Evolutionary conservation across 2,113 vertebrate genomes (phyloP), one percentile per base, ranked within the genome.

Genomic region (Epinephelus cyanopodus): DNA sequence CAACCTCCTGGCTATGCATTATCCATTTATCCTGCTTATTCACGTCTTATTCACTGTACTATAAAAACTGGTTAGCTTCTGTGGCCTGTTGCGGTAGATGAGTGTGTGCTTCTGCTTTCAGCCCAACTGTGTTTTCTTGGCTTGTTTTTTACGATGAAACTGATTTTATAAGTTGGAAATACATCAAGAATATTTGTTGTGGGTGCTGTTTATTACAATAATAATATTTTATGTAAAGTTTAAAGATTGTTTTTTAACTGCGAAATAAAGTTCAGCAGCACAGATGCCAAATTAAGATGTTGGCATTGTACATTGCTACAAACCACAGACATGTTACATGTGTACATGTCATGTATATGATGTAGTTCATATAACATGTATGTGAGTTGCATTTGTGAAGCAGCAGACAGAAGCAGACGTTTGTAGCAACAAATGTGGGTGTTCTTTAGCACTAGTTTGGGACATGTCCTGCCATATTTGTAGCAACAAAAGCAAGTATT

Each of bases 11-110:
- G 71, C 85, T 83, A 74, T 82, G 90, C 62, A 64, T 84, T 45
- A 77, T 74, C 58, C 73, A 56, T 88, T 85, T 77, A 82, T 85
- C 75, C 52, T 75, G 74, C 79, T 87, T 85, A 86, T 83, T 90
- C 87, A 85, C 82, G 67, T 58, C 63, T 65, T 47, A 47, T 65
- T 65, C 63, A 63, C 39, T 45, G 62, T 45, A 27, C 57, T 65
- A 71, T 79, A 79, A 85, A 74, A 61, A 72, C 76, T 0, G 48
- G 37, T 81, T 73, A 56, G 67, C 62, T 52, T 84, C 77, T 81
- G 82, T 81, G 82, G 76, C 61, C 61, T 0, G 27, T 73, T 85
- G 84, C 57, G 83, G 84, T 83, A 45, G 86, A 70, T 53, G 48
- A 64, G 37, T 74, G 39, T 57, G 47, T 48, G 6, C 60, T 53